Conservation (phyloP, 2,888 invertebrate species). For the Rotaria magnacalcarata region DNA sequence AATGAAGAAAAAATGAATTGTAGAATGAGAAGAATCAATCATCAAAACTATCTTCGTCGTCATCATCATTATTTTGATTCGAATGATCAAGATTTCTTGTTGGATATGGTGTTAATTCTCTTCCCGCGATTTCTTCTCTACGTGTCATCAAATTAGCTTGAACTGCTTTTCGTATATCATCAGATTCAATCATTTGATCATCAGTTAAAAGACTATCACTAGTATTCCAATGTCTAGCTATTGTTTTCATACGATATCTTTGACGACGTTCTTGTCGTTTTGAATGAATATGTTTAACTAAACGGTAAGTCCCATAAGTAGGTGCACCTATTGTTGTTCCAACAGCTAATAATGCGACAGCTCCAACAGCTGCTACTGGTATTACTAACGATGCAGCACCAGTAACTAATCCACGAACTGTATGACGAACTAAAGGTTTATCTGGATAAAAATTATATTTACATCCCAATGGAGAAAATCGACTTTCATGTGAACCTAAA, state of each 20-base stretch:
- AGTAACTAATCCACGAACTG: constrained; percentile 53
- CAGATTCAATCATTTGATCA: not conserved
- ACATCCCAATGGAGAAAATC: constrained; percentile 59
- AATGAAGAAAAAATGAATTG: not conserved
- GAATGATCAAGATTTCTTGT: not conserved
- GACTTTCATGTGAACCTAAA: constrained; percentile 54
- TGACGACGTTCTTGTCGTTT: not conserved
- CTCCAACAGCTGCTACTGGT: constrained; percentile 9
- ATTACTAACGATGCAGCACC: not conserved
- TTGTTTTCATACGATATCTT: not conserved
- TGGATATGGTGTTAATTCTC: not conserved
- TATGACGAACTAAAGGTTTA: constrained; percentile 53
- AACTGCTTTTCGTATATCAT: not conserved
- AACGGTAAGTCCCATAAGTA: constrained; percentile 20
- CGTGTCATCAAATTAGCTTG: not conserved
- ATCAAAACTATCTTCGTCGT: not conserved
- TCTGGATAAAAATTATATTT: constrained; percentile 57
- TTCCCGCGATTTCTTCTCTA: not conserved
- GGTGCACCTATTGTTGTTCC: constrained; percentile 9
- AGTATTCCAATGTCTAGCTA: not conserved
- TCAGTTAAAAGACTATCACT: not conserved
- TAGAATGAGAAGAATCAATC: not conserved
- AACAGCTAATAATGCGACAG: not conserved
- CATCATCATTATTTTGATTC: not conserved
- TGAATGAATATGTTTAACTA: not conserved